These are phyloP conservation scores for Pristionchus arcanus DNA, from an alignment of 2,888 invertebrate genomes.

Conservation along the genomic window DNA sequence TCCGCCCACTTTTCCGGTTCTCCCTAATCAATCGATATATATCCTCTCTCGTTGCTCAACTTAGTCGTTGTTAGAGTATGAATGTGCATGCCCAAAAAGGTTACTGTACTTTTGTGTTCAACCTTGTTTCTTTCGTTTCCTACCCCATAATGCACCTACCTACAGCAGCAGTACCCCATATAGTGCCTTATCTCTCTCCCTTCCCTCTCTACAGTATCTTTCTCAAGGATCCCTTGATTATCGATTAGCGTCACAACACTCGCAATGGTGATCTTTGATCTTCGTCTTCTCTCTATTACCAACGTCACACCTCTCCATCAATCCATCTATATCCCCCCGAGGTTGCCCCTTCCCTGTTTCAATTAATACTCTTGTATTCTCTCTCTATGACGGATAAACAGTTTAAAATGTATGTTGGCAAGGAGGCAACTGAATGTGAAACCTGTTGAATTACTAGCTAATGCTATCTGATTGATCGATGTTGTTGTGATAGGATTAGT, in stretches of 20 bases:
- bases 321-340: conserved; percentile 23
- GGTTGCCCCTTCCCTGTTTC: conserved; percentile 9
- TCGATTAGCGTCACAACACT: conserved; percentile 46
- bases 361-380: conserved; percentile 41
- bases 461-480: conserved; percentile 36
- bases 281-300: conserved; percentile 28
- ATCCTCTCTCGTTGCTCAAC: conserved; percentile 39
- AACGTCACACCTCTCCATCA: neutral
- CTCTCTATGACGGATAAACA: conserved; percentile 46
- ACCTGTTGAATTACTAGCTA: conserved; percentile 26
- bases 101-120: conserved; percentile 44
- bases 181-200: conserved; percentile 35
- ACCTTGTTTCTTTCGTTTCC: conserved; percentile 43
- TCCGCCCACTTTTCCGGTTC: conserved; percentile 29
- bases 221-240: conserved; percentile 50
- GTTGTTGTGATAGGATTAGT: neutral
- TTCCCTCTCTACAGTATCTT: conserved; percentile 50
- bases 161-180: conserved; percentile 24
- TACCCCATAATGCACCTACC: conserved; percentile 21
- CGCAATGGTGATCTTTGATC: conserved; percentile 52
- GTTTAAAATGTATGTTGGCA: neutral
- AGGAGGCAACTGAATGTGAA: neutral
- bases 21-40: conserved; percentile 35
- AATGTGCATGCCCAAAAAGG: conserved; percentile 8
- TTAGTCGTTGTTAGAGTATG: conserved; percentile 51